phyloP scores from a whole-genome alignment of 2,888 invertebrate genomes.

The Mechanitis messenoides region DNA sequence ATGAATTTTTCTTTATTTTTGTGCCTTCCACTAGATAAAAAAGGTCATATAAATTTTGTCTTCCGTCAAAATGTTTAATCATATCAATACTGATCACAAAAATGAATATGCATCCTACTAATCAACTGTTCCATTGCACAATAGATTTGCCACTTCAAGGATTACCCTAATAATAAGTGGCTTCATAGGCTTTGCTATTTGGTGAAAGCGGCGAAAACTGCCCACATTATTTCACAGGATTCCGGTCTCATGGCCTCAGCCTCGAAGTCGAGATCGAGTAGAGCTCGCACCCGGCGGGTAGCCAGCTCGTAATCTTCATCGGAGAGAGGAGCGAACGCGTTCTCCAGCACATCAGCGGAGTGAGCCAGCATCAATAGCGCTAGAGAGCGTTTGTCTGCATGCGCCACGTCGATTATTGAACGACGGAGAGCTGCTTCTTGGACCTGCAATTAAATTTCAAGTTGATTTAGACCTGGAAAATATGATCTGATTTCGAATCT shows the following conservation, averaged over 20 bases:
- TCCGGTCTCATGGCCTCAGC: conserved; percentile 94
- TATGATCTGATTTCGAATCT: too few species aligned
- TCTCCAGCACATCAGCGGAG: conserved; percentile 98
- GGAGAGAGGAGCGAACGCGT: conserved; percentile 98
- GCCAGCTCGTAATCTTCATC: conserved; percentile 99
- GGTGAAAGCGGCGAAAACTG: conserved; percentile 98
- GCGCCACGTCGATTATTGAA: conserved; percentile 98
- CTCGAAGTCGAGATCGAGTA: conserved; percentile 98
- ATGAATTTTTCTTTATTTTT: background rate
- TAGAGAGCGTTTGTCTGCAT: conserved; percentile 96
- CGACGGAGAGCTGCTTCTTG: conserved; percentile 97
- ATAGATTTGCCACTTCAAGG: conserved; percentile 21
- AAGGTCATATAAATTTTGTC: background rate
- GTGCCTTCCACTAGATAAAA: background rate
- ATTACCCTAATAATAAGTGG: conserved; percentile 12
- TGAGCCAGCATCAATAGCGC: conserved; percentile 97
- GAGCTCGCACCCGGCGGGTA: conserved; percentile 96
- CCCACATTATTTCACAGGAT: conserved; percentile 97
- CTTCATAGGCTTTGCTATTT: conserved; percentile 81
- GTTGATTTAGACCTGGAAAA: background rate
- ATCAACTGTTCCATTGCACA: background rate
- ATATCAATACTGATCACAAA: conserved; percentile 28
- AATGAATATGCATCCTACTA: conserved; percentile 13
- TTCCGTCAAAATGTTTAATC: background rate
- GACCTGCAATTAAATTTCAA: conserved; percentile 76